Base-by-base conservation (phyloP, 2,888 invertebrate genomes). In the Nasonovia ribisnigri region DNA sequence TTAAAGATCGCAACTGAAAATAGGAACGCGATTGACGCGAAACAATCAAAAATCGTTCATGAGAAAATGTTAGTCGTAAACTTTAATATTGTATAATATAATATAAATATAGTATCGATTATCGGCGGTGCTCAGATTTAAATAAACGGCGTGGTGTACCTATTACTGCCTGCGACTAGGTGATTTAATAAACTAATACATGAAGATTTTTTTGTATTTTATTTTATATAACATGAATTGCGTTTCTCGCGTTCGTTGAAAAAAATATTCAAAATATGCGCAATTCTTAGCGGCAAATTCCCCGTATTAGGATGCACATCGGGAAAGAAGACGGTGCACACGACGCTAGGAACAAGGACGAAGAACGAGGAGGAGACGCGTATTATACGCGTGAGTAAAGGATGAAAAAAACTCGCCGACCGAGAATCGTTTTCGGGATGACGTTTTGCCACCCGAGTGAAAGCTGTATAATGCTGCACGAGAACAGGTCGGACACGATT, bases 401-500 rank as follows among this genome's bases (percentile, higher is more conserved):
- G 77, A 36, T 77, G 77, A 24, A 77, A 77, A 77, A 60, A 8
- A 88, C 46, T n/a, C n/a, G n/a, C 60, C 42, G 57, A 29, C 43
- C 43, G 84, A 77, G 90, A 57, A 57, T 91, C 54, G 91, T 84
- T 42, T 54, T 57, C 92, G 48, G 26, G 48, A 77, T 77, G 67
- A 48, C 77, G 90, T 48, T 90, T 60, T 46, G 87, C 86, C 92
- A 60, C 87, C 92, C 86, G 36, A 87, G 93, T 93, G 93, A 93
- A 90, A 92, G 92, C 92, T 88, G 8, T 36, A n/a, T n/a, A 77
- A 77, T 77, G 20, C 20, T 36, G 77, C 77, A 77, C 77, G 77
- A 94, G 77, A 92, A 88, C 91, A 88, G 77, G 90, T 84, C 92
- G 90, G 48, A 86, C 92, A 92, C 90, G 90, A 92, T 92, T 93